Conservation (phyloP, 2,888 invertebrate genomes). For the Eulithis prunata region DNA sequence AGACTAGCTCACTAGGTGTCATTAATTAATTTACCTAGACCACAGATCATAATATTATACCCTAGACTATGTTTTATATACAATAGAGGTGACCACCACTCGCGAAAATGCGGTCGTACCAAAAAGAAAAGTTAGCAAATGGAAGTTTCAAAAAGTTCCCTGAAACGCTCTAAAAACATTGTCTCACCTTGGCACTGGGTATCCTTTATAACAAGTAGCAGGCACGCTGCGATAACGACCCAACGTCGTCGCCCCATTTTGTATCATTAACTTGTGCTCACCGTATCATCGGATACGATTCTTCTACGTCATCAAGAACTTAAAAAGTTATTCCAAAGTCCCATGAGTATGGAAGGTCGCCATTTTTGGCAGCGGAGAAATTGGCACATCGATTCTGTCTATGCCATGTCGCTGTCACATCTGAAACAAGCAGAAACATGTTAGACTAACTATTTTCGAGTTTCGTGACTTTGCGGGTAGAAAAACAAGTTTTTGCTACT, state of each 20-base stretch:
- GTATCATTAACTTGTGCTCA: constrained; percentile 58
- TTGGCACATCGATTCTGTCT: constrained; percentile 57
- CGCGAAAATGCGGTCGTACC: too few species aligned
- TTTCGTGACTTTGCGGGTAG: too few species aligned
- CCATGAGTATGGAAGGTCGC: constrained; percentile 48
- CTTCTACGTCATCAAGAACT: constrained; percentile 44
- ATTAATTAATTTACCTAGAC: too few species aligned
- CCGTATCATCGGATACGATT: constrained; percentile 70
- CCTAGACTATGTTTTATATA: too few species aligned
- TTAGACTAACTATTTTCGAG: background rate
- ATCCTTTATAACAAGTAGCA: constrained; percentile 73
- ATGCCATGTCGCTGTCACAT: constrained; percentile 66
- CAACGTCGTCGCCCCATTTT: constrained; percentile 80
- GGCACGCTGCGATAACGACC: constrained; percentile 73
- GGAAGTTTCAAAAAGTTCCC: background rate
- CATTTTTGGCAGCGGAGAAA: constrained; percentile 59
- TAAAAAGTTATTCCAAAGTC: constrained; percentile 57
- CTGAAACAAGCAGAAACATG: constrained; percentile 67
- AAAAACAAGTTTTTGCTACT: too few species aligned
- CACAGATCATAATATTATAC: too few species aligned
- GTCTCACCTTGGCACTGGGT: constrained; percentile 76
- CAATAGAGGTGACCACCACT: too few species aligned
- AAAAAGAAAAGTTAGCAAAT: background rate
- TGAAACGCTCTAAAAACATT: background rate
- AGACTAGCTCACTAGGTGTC: too few species aligned